Evolutionary conservation across 1,140 invertebrate genomes (phyloP), one percentile per base, ranked within the genome.

Genomic region (Laodelphax striatellus): DNA sequence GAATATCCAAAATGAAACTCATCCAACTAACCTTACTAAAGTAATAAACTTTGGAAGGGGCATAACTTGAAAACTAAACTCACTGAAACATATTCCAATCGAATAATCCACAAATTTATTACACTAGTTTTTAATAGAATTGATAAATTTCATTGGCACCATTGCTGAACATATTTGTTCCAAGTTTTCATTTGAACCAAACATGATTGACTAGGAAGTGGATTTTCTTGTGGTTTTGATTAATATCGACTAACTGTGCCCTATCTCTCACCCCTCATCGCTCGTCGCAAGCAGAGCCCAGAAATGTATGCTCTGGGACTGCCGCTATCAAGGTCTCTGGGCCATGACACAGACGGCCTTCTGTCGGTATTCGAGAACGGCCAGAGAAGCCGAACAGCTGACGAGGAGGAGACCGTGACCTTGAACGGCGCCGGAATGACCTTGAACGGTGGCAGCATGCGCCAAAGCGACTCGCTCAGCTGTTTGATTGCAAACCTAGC

Each of bases 401-500:
- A 38, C 34, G 34, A 38, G 8, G 34, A 17, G 31, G 14, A 24
- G 57, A 52, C 16, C 17, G 42, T 19, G 57, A 21, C 16, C 42
- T 13, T 52, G 34, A 50, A 50, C 21, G 38, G 55, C n/a, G 16
- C 52, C 54, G 60, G 19, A 69, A 62, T 67, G 68, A 61, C 67
- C 67, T 19, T 68, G 63, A 42, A 19, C 54, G 56, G 24, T 24
- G 43, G 52, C 14, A n/a, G 13, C 10, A 31, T 24, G 17, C 50
- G 21, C 44, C 34, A 38, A 56, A 21, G 61, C 38, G 64, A 66
- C 54, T 70, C 73, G 61, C 70, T 76, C 66, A 70, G 71, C 64
- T 75, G 71, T 68, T 70, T 77, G 52, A 74, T 77, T 67, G 71
- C 72, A 43, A 75, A 75, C 31, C 62, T 77, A 58, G 71, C 72